These are phyloP conservation scores for Sylvia borin DNA, from an alignment of 2,797 vertebrate species.

Conservation along the genomic window DNA sequence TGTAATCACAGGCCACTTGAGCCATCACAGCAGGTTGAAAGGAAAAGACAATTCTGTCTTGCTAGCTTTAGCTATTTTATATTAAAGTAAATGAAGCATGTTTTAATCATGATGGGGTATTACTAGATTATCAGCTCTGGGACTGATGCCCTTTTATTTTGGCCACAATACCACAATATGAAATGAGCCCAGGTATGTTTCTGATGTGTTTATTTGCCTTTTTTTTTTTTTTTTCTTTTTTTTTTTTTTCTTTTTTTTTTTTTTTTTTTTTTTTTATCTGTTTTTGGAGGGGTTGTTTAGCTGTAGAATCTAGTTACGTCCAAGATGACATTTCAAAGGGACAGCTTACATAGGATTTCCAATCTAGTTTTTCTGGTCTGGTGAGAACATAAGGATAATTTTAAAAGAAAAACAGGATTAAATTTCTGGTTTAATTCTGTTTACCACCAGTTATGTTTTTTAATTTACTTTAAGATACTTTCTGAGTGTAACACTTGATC, in stretches of 20 bases:
- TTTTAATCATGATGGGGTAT: not conserved
- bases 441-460: not conserved
- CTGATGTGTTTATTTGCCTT: not conserved
- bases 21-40: not conserved
- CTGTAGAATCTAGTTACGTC: not conserved
- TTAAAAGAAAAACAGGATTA: not conserved
- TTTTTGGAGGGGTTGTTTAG: not conserved
- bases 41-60: slow-evolving; percentile 1
- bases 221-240: not conserved
- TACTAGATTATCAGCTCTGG: not conserved
- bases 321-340: not conserved
- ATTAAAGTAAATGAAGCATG: not conserved
- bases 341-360: not conserved
- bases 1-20: not conserved
- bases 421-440: not conserved
- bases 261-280: not conserved
- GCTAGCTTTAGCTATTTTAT: not conserved
- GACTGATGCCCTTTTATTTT: not conserved
- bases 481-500: not conserved
- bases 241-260: too few relatives aligned
- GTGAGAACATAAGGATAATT: not conserved
- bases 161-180: not conserved
- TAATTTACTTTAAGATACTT: not conserved
- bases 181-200: not conserved
- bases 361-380: not conserved